Base-by-base conservation (phyloP, 2,888 invertebrate species). In the Troides aeacus region DNA sequence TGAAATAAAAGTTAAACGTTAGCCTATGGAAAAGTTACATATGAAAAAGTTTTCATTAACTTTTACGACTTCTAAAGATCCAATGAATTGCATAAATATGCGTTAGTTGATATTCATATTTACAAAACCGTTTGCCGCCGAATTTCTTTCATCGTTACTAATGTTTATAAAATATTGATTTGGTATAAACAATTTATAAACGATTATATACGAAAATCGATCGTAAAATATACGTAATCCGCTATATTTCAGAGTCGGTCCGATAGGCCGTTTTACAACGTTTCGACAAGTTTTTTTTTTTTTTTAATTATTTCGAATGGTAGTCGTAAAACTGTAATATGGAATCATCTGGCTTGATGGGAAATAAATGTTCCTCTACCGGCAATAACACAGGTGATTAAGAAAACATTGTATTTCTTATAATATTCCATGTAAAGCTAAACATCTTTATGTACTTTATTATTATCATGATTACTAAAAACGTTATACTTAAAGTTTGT, bases 191-290 rank as follows among this genome's bases (percentile, higher is more conserved):
- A 68, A 68, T 64, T 59, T 68, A 50, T 62, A 30, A 60, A 53
- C 68, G 64, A 68, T 68, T 64, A 68, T 60, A 63, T 60, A 18
- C n/a, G 39, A 64, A 68, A 58, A 53, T 53, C 62, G 59, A 30
- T 64, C 64, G 23, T 68, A 68, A 68, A 68, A 68, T 64, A 68
- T 64, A 64, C 64, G 53, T 68, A 64, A 64, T 64, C 64, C 68
- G 59, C 39, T n/a, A 64, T 68, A 64, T 68, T 68, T 68, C 60
- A 60, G 64, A 60, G 59, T 60, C 53, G 64, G 64, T n/a, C 60
- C n/a, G 64, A 59, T 60, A 59, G 36, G 53, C 46, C 23, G 64
- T 68, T 64, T 64, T 60, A 68, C 64, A 68, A 60, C 64, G 64
- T 64, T 68, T 68, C 68, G 64, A 68, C 64, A 64, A 68, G 64